A percentile compares a stretch with the other conserved stretches of the same genome.
Conservation (phyloP, 2,113 vertebrate species). For the Microcebus tavaratra region DNA sequence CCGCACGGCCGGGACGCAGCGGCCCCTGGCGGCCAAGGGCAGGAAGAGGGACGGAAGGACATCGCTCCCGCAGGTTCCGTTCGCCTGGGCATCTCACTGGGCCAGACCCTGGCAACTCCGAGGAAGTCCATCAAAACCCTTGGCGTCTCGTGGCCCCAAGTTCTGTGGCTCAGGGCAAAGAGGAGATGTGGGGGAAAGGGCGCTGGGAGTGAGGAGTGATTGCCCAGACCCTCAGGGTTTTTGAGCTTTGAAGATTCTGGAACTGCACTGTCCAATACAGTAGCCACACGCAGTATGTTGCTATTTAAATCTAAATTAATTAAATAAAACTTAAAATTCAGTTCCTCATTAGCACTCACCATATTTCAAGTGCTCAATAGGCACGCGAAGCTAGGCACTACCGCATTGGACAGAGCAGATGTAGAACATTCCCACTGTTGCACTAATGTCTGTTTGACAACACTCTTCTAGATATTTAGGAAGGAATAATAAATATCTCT, state of each 20-base stretch:
- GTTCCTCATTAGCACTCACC: not conserved
- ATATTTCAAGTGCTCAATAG: not conserved
- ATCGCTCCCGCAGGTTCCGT: not conserved
- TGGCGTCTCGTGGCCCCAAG: not conserved
- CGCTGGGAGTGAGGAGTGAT: not conserved
- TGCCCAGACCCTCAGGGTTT: not conserved
- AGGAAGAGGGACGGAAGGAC: not conserved
- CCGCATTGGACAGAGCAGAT: not conserved
- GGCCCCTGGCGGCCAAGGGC: slow-evolving; percentile 69
- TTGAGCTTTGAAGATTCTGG: not conserved
- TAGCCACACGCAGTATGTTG: not conserved
- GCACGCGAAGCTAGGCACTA: not conserved
- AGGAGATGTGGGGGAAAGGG: too few relatives aligned
- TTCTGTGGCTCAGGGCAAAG: not conserved
- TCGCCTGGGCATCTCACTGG: not conserved
- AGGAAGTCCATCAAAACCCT: not conserved
- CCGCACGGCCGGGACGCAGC: slow-evolving; percentile 46
- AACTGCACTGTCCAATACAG: not conserved
- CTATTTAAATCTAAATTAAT: not conserved
- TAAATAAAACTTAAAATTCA: not conserved
- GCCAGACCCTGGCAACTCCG: not conserved
- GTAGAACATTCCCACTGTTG: not conserved
- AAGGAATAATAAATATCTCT: not conserved
- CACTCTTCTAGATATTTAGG: not conserved
- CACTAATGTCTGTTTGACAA: not conserved